Base-by-base conservation (phyloP, 1,140 invertebrate species). In the Sarcophaga peregrina region DNA sequence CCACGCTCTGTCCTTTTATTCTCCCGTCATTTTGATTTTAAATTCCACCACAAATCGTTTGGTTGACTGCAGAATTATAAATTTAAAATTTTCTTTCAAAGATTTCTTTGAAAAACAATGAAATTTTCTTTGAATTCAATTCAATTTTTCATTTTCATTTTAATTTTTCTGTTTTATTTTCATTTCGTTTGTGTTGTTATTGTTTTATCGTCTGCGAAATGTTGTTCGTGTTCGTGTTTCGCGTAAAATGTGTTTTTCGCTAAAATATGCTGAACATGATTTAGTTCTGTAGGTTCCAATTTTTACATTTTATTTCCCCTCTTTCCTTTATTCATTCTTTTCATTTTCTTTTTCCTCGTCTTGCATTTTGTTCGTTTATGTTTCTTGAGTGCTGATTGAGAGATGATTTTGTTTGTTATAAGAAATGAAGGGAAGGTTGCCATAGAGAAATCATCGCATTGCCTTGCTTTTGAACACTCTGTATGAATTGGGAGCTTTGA, bases 241-340 rank as follows among this genome's bases (percentile, higher is more conserved):
- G 25, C 25, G 25, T 37, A 37, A 37, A 68, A 68, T 68, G 20
- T 68, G 62, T 68, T 68, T 68, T 37, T 17, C 62, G 13, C 10
- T 20, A 68, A 68, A 68, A 68, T 68, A 68, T 68, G 62, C 7
- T 25, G 62, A 20, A 68, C 62, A 68, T 68, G 62, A 20, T 68
- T 68, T 20, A 68, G 17, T 68, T 68, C n/a, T 58, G 54, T 68
- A 68, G 62, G 62, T 68, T 68, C 62, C 9, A 37, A 37, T 52
- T 52, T 13, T 68, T 20, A 68, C 20, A 17, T 25, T 68, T 37
- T 37, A 37, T 37, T 37, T 37, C 25, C 25, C 25, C 1, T n/a
- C n/a, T 68, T 68, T 25, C 6, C 20, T 25, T 68, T 68, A 20
- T 68, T 68, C n/a, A 15, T 58, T 58, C 13, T 9, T 25, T 68